Base-by-base conservation (phyloP, 2,797 vertebrate genomes). In the Tapera naevia region DNA sequence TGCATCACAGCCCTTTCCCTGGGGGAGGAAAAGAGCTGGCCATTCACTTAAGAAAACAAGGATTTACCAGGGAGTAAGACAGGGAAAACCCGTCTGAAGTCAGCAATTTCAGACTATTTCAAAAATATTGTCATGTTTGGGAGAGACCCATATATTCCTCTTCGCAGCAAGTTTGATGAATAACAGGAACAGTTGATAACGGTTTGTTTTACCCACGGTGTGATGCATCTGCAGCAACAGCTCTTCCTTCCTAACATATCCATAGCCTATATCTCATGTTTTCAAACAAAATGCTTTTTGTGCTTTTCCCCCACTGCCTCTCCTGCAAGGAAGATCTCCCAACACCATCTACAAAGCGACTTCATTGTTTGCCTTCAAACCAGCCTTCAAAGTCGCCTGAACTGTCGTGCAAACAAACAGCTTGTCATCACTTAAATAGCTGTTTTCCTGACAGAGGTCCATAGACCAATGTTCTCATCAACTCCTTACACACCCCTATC, bases 361-460 rank as follows among this genome's bases (percentile, higher is more conserved):
- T 79, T 91, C 66, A 7, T 14, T 84, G 73, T 90, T 88, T 94
- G 94, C 48, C 76, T 71, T 71, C 80, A 66, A 86, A 54, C 41
- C 48, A 66, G 61, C 76, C 88, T 91, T 91, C 92, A 84, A 88
- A 92, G 92, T 30, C 58, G 43, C 33, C 86, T 3, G 2, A 79
- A 37, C 17, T 8, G 1, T 23, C 70, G 21, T 2, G 67, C 93
- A 92, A 95, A 93, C 72, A 89, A 95, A 84, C 92, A 94, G 80
- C 56, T 72, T 86, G 71, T 86, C 88, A 75, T 95, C 93, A 79
- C 92, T 46, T 48, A 15, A 84, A 72, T 18, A 65, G 51, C 67
- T 84, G 54, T 35, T 94, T 91, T 79, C 91, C 84, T 72, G 35
- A 71, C 57, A 86, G 51, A 51, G 35, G 54, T 50, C 70, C 80